A percentile compares a stretch with the other conserved stretches of the same genome.
phyloP scores from a whole-genome alignment of 2,888 invertebrate species.

The Sphaerophoria taeniata region DNA sequence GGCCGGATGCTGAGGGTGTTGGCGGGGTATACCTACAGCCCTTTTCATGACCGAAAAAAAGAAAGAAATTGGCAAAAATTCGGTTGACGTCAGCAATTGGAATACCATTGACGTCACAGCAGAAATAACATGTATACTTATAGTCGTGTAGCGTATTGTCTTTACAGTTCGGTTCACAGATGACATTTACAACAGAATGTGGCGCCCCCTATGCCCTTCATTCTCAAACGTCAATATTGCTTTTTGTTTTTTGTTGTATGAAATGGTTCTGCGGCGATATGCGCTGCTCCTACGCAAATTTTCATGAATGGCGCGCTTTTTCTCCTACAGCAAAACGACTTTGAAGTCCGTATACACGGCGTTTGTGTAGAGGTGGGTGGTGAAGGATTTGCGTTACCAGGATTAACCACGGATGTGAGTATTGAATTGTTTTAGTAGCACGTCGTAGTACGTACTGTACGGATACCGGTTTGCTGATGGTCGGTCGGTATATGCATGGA shows the following conservation, averaged over 20 bases:
- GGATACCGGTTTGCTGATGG: slow-evolving; percentile 59
- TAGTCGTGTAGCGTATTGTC: slow-evolving; percentile 4
- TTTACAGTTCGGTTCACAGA: slow-evolving; percentile 54
- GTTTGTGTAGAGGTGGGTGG: not conserved
- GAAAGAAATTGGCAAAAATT: slow-evolving; percentile 67
- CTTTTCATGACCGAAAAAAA: slow-evolving; percentile 44
- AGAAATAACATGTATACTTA: slow-evolving; percentile 16
- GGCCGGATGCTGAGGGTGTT: slow-evolving; percentile 25
- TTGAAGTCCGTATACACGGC: not conserved
- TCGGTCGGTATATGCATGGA: slow-evolving; percentile 53
- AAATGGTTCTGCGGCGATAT: slow-evolving; percentile 44
- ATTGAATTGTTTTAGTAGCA: slow-evolving; percentile 48
- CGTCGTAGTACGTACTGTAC: slow-evolving; percentile 58
- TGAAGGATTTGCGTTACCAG: slow-evolving; percentile 43
- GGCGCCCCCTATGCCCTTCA: slow-evolving; percentile 18
- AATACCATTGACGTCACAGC: slow-evolving; percentile 67
- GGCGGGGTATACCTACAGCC: not conserved
- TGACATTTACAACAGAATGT: slow-evolving; percentile 69
- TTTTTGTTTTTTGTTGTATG: no score
- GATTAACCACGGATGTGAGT: slow-evolving; percentile 37
- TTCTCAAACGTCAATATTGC: not conserved
- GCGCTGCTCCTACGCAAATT: slow-evolving; percentile 74
- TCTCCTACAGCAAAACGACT: slow-evolving; percentile 29
- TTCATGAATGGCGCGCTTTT: slow-evolving; percentile 75
- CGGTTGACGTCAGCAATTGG: slow-evolving; percentile 70